Conservation (phyloP, 2,113 vertebrate species). For the Chloropsis cyanopogon region DNA sequence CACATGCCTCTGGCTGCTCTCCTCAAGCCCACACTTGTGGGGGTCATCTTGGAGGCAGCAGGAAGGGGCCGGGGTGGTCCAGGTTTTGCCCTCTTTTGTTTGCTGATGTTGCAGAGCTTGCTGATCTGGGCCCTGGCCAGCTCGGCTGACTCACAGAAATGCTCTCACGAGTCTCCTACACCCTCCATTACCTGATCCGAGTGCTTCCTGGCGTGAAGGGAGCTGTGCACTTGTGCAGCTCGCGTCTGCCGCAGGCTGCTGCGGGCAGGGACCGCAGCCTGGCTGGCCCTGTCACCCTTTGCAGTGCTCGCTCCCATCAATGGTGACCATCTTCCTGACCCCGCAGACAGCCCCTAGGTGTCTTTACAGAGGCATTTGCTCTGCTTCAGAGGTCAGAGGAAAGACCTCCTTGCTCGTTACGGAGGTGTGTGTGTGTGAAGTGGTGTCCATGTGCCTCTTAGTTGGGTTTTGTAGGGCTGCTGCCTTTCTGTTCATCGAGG, state of each 20-base stretch:
- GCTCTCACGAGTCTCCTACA: conserved; percentile 8
- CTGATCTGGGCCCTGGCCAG: conserved; percentile 38
- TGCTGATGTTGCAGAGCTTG: conserved; percentile 10
- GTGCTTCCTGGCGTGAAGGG: not conserved
- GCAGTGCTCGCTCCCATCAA: not conserved
- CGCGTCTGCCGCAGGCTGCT: not conserved
- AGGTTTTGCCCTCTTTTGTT: conserved; percentile 32
- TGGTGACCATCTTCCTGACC: not conserved
- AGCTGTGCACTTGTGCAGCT: conserved; percentile 14
- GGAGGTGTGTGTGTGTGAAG: no score
- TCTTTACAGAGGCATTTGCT: not conserved
- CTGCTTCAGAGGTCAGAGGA: not conserved
- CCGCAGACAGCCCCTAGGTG: fast-evolving
- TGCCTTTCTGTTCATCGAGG: not conserved
- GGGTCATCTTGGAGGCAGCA: not conserved
- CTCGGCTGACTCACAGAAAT: conserved; percentile 24
- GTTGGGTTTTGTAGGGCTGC: not conserved
- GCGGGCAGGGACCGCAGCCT: not conserved
- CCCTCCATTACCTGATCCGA: conserved; percentile 41
- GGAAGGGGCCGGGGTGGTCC: conserved; percentile 1
- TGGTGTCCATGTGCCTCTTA: fast-evolving
- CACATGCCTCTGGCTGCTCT: not conserved
- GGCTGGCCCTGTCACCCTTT: not conserved
- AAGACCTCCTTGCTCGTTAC: not conserved
- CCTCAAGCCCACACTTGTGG: fast-evolving